phyloP scores from a whole-genome alignment of 2,797 vertebrate species.

The Balearica regulorum region DNA sequence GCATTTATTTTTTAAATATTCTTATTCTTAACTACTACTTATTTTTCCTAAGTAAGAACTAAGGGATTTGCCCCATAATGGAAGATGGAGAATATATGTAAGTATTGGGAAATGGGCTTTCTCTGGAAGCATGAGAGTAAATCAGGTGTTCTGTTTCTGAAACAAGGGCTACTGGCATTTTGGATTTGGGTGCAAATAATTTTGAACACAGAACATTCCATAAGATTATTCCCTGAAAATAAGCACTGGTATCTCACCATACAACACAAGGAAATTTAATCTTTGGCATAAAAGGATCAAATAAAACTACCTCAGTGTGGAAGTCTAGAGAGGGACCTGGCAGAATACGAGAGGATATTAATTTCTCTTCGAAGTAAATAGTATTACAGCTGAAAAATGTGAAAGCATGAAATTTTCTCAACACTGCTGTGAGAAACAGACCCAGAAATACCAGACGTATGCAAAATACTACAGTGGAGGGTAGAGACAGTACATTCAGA shows the following conservation, averaged over 20 bases:
- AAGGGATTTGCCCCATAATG: not conserved
- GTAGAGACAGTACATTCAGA: not conserved
- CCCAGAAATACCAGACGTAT: not conserved
- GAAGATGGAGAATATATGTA: not conserved
- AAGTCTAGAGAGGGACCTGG: slow-evolving; percentile 17
- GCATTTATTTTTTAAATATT: not conserved
- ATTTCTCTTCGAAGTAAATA: slow-evolving; percentile 44
- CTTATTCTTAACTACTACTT: not conserved
- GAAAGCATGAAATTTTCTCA: slow-evolving; percentile 62
- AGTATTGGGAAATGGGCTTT: slow-evolving; percentile 19
- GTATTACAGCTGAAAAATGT: slow-evolving; percentile 47
- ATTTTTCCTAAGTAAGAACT: not conserved
- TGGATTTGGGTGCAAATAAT: not conserved
- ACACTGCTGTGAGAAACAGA: slow-evolving; percentile 28
- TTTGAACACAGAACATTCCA: not conserved
- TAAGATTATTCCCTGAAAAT: slow-evolving; percentile 31
- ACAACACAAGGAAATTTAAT: slow-evolving; percentile 26
- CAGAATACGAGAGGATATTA: slow-evolving; percentile 33
- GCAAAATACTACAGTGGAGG: slow-evolving; percentile 3
- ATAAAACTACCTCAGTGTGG: slow-evolving; percentile 44
- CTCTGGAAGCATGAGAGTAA: slow-evolving; percentile 8
- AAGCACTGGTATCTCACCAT: slow-evolving; percentile 5
- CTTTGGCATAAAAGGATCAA: slow-evolving; percentile 53
- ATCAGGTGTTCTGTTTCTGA: slow-evolving; percentile 43
- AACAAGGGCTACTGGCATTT: slow-evolving; percentile 28